A percentile compares a stretch with the other conserved stretches of the same genome.
These are phyloP conservation scores for Ametastegia equiseti DNA, from an alignment of 2,888 invertebrate species.

Conservation along the genomic window DNA sequence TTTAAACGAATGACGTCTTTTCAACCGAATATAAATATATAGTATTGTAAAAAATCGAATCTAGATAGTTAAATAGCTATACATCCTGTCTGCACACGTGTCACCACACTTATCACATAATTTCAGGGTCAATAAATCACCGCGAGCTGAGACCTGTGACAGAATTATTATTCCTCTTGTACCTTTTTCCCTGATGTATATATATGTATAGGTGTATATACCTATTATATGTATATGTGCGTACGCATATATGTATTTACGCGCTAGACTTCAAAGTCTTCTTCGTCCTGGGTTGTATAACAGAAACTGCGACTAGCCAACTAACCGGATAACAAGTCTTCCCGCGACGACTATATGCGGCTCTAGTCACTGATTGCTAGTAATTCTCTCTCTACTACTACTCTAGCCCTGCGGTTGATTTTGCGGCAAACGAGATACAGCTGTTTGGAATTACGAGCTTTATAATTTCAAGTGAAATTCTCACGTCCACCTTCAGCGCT, in stretches of 20 bases:
- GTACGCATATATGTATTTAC: background rate
- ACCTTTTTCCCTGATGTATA: background rate
- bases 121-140: slow-evolving; percentile 8
- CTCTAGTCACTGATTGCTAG: slow-evolving; percentile 29
- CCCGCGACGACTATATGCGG: no score
- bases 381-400: slow-evolving; percentile 8
- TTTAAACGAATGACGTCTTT: no score
- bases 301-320: background rate
- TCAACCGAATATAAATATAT: background rate
- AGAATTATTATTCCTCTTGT: background rate
- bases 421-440: slow-evolving; percentile 15
- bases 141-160: background rate
- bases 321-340: slow-evolving; percentile 35
- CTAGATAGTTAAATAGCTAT: background rate
- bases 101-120: background rate
- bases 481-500: no score
- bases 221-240: background rate
- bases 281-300: background rate
- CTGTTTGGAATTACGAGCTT: slow-evolving; percentile 10
- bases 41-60: background rate
- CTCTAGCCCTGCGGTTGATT: no score
- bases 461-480: slow-evolving; percentile 4
- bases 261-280: background rate
- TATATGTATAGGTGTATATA: no score
- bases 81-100: no score